Conservation (phyloP, 37 sponge, comb jelly and placozoan genomes). For the Tethya wilhelma region DNA sequence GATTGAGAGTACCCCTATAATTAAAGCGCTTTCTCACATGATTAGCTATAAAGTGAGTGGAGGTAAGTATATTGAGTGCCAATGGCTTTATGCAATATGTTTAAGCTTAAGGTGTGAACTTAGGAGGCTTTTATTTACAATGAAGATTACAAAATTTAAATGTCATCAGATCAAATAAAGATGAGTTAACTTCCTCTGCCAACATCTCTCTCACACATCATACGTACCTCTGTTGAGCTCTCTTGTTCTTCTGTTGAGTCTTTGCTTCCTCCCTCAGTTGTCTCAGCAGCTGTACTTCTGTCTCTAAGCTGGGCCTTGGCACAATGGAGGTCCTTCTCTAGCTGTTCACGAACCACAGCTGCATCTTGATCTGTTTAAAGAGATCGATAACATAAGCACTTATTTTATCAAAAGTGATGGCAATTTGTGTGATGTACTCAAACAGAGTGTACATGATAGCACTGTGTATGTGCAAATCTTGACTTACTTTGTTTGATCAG, state of each 20-base stretch:
- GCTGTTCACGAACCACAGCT: conserved; percentile 27
- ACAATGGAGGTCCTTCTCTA: conserved; percentile 59
- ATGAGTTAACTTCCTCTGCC: too few relatives aligned
- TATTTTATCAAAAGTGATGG: too few relatives aligned
- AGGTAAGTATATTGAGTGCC: not conserved
- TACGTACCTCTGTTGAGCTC: too few relatives aligned
- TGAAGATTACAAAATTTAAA: too few relatives aligned
- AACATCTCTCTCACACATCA: too few relatives aligned
- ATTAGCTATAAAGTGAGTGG: not conserved
- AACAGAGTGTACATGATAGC: too few relatives aligned
- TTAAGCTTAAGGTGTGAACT: too few relatives aligned
- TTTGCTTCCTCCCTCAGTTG: not conserved
- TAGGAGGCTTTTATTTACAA: too few relatives aligned
- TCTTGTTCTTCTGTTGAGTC: not conserved
- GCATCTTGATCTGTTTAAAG: conserved; percentile 55
- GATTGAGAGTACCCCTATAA: not conserved
- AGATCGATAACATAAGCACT: not conserved
- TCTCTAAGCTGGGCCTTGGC: conserved; percentile 47
- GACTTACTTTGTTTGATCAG: conserved; percentile 71
- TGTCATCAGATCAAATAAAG: too few relatives aligned
- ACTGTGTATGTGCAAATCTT: too few relatives aligned
- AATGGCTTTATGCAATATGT: too few relatives aligned
- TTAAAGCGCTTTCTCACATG: not conserved
- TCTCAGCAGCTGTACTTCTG: not conserved
- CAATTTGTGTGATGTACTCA: not conserved